Evolutionary conservation across 2,888 invertebrate species (phyloP), one percentile per base, ranked within the genome.

Genomic region (Tupiocoris notatus): DNA sequence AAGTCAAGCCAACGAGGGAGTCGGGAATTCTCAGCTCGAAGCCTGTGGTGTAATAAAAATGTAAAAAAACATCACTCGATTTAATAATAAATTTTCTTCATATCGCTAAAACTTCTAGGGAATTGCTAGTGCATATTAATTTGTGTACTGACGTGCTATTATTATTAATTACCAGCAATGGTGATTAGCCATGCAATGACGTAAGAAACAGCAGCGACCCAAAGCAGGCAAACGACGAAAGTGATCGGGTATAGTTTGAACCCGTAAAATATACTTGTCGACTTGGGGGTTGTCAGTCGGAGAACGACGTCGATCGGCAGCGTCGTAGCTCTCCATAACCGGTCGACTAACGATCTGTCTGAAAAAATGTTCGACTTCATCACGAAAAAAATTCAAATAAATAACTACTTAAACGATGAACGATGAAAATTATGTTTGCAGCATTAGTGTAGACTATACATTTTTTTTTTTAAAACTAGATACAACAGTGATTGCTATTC

Each of bases 151-250:
- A n/a, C n/a, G 54, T 54, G 12, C 54, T 12, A 54, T 12, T 54
- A 54, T 12, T 54, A 54, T 68, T 12, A 18, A 57, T 75, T 83
- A 94, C 95, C 96, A 81, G 95, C 93, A 79, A 94, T 91, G 71
- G 96, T 92, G 80, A 96, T 96, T 94, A 96, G 95, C 96, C 96
- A 97, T 64, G 96, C 95, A 56, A 96, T 94, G 2, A 96, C 88
- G 83, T 96, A 97, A 7, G 96, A 95, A 59, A 95, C 86, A 0
- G 92, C 91, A 75, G 94, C 96, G 81, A 97, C 94, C 95, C 96
- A 96, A 64, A 95, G 89, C 79, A 96, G 93, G 82, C 95, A 95
- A 92, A 96, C 94, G 67, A 94, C 86, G 83, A 96, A 96, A 0
- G 96, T 95, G 56, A 93, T 83, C 0, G 95, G 68, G 59, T 77